Conservation (phyloP, 2,113 vertebrate species). For the Pithys albifrons region DNA sequence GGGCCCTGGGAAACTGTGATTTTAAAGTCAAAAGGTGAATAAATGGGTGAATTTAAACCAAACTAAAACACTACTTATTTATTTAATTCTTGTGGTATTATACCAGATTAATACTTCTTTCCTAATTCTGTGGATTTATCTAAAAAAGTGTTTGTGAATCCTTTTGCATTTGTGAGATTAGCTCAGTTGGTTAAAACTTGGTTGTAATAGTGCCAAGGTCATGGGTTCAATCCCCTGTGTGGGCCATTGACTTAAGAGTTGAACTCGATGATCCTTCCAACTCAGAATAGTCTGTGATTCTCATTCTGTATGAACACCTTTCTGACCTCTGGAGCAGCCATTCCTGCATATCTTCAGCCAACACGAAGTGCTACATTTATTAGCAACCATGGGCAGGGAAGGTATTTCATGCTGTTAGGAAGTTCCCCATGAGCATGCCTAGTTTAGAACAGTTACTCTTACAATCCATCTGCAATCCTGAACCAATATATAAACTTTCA, state of each 20-base stretch:
- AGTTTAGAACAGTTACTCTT: conserved; percentile 1
- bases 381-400: not conserved
- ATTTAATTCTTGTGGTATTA: not conserved
- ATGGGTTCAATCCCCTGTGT: no score
- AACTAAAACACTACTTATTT: not conserved
- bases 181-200: no score
- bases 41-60: not conserved
- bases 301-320: not conserved
- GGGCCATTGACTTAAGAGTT: no score
- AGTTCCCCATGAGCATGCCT: not conserved
- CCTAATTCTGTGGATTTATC: not conserved
- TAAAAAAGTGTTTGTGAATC: not conserved
- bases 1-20: not conserved
- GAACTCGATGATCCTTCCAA: no score
- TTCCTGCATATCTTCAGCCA: not conserved
- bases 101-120: not conserved
- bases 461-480: not conserved
- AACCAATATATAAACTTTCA: not conserved
- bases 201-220: no score
- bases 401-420: not conserved
- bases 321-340: not conserved
- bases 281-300: no score
- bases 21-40: not conserved
- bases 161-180: not conserved
- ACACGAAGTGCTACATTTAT: not conserved